Evolutionary conservation across 2,888 invertebrate genomes (phyloP), one percentile per base, ranked within the genome.

Genomic region (Peribatodes rhomboidaria): DNA sequence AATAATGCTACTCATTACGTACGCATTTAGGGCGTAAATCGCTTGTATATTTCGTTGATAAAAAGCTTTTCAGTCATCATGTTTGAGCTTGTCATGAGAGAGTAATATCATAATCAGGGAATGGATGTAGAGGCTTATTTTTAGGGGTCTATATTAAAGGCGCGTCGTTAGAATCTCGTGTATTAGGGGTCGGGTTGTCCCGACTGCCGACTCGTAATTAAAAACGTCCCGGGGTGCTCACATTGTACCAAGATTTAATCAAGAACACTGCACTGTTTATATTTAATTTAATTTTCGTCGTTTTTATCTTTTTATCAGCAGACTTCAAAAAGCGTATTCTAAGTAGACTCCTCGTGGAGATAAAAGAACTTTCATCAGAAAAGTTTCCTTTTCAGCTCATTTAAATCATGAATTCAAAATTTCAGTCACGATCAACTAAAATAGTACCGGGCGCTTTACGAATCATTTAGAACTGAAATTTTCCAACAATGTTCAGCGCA

Each of bases 1-100:
- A 77, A 82, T 81, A 80, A 82, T 80, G 77, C 75, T 73, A 74
- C 75, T 78, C 80, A 82, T 84, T 82, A 79, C 77, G 70, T 61
- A 58, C 56, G 75, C 71, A 74, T 80, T 79, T 77, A 78, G 80
- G 76, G 79, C 78, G 80, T 77, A 79, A 83, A 84, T 83, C 77
- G 79, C 74, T 76, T 75, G 78, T 68, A 78, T 78, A 78, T 77
- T 78, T 72, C 80, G 39, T 63, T 63, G 65, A 67, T 70, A 67
- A 65, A 64, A 67, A 66, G 57, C 63, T 53, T 61, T 67, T 53
- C 46, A 59, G 47, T 65, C 60, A 61, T 62, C 56, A 62, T 49
- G 55, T 68, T 58, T 60, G 62, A 59, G 63, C 63, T 56, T 61
- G 63, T 53, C 60, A 63, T 55, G 46, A 46, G 56, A 60, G 63